Percentiles rank a stretch among this genome's conserved stretches.
These are phyloP conservation scores for Heliconius ismenius DNA, from an alignment of 2,888 invertebrate species.

Conservation along the genomic window DNA sequence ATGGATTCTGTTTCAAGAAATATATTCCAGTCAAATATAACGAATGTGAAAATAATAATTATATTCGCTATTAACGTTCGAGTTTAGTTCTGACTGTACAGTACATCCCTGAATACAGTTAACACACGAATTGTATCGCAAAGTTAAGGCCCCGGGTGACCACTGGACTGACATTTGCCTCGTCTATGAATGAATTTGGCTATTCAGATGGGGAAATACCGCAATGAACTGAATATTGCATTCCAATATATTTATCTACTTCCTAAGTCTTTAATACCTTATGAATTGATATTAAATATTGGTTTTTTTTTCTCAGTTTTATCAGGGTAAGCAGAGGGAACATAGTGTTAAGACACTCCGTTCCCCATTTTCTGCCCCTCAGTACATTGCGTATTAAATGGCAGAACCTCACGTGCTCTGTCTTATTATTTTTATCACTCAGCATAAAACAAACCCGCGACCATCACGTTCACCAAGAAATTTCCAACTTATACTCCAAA, in stretches of 20 bases:
- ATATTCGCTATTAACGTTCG: background rate
- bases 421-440: no score
- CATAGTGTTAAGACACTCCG: no score
- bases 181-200: slow-evolving; percentile 10
- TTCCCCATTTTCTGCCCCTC: no score
- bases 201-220: slow-evolving; percentile 12
- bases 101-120: background rate
- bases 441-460: background rate
- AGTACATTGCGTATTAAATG: no score
- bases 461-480: background rate
- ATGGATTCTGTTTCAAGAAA: slow-evolving; percentile 39
- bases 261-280: background rate
- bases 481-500: background rate
- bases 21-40: slow-evolving; percentile 4
- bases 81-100: background rate
- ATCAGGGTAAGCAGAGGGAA: no score
- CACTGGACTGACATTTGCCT: background rate
- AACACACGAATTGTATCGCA: background rate
- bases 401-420: no score
- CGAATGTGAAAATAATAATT: slow-evolving; percentile 5
- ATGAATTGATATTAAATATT: background rate
- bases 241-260: background rate
- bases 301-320: background rate
- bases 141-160: slow-evolving; percentile 10
- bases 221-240: slow-evolving; percentile 7